phyloP scores from a whole-genome alignment of 2,113 vertebrate genomes.

The Misgurnus mizolepis region DNA sequence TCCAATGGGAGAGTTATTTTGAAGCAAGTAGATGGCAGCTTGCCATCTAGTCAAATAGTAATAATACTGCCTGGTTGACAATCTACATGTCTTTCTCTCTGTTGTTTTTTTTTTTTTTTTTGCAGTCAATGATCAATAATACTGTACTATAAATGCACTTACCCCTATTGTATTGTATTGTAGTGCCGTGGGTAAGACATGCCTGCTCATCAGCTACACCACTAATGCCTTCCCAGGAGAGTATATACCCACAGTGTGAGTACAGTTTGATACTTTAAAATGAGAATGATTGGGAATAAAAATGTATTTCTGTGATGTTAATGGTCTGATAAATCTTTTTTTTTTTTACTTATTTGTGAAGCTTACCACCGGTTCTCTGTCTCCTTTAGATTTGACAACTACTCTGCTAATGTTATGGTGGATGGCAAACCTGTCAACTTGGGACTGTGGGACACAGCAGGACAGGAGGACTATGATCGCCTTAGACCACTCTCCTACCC shows the following conservation, averaged over 20 bases:
- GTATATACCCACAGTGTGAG: conserved; percentile 65
- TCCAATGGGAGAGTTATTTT: background rate
- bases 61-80: background rate
- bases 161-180: conserved; percentile 12
- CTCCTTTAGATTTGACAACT: conserved; percentile 58
- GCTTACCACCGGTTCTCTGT: background rate
- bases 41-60: background rate
- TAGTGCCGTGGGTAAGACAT: conserved; percentile 69
- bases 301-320: background rate
- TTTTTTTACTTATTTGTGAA: background rate
- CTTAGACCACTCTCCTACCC: conserved; percentile 66
- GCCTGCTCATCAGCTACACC: conserved; percentile 69
- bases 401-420: conserved; percentile 66
- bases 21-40: background rate
- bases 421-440: conserved; percentile 65
- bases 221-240: conserved; percentile 66
- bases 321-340: background rate
- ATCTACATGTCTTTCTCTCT: background rate
- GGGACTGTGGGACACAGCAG: conserved; percentile 66
- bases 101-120: background rate
- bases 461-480: conserved; percentile 66
- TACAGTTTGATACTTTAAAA: background rate
- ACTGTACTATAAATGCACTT: background rate
- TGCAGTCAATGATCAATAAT: background rate
- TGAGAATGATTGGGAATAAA: background rate